Evolutionary conservation across 2,888 invertebrate genomes (phyloP), one percentile per base, ranked within the genome.

Genomic region (Yponomeuta sedellus): DNA sequence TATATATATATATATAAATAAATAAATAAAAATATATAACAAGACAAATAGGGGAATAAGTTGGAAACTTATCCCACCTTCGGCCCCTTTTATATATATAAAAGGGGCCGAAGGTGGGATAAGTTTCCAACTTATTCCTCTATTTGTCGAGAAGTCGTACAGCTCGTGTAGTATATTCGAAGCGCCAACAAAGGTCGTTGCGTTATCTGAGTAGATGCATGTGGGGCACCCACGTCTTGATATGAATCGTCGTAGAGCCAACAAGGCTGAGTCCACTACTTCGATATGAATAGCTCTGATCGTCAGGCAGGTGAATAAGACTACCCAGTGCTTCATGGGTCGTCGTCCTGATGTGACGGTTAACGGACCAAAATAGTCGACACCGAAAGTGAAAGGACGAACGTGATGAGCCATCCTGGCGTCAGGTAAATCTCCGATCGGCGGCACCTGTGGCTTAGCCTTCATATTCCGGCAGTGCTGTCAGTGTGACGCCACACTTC

Each of bases 351-450:
- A 34, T 34, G 34, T 34, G 34, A 34, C 34, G 10, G 6, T 11
- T 11, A 20, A 20, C n/a, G 59, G 59, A 10, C 59, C 59, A 59
- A 59, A 59, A 59, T 20, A 20, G 22, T 59, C 59, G 8, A 59
- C n/a, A 20, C 59, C 59, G 22, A 34, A 20, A 4, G 59, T 59
- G 10, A 59, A 58, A 3, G 58, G 52, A 11, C 4, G 52, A 52
- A 52, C 12, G 58, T 58, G 58, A 20, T 58, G 58, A 10, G 58
- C 58, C n/a, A 59, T 22, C 11, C 59, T n/a, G 22, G 59, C 22
- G 8, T 59, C 59, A 20, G 59, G 59, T 20, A 59, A 59, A 19
- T 56, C 56, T 5, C 56, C 56, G n/a, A 56, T 56, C n/a, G n/a
- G 56, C 16, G 56, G 56, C n/a, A 59, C 59, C 11, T 20, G 59